Percentiles rank a stretch among this genome's conserved stretches.
Conservation (phyloP, 2,888 invertebrate genomes). For the Cybosia mesomella region DNA sequence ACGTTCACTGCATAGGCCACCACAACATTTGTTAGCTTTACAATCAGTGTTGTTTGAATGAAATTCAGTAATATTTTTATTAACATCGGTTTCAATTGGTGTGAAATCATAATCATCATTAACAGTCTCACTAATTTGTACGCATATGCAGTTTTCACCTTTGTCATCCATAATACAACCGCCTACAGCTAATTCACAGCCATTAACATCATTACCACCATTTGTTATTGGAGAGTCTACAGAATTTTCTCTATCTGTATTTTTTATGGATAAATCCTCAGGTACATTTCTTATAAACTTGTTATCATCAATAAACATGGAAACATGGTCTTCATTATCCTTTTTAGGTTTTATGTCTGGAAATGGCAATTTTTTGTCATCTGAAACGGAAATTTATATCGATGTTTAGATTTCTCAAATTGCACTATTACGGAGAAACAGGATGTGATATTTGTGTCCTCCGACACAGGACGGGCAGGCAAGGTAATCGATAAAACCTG, state of each 20-base stretch:
- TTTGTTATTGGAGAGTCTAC: not conserved
- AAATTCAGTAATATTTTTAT: conserved; percentile 27
- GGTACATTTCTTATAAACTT: conserved; percentile 1
- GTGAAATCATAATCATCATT: conserved; percentile 52
- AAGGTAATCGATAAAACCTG: too few relatives aligned
- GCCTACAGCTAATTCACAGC: conserved; percentile 65
- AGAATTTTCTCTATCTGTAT: not conserved
- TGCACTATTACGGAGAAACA: not conserved
- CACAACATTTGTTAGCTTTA: conserved; percentile 63
- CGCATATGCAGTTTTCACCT: conserved; percentile 62
- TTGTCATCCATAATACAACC: conserved; percentile 62
- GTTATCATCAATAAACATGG: not conserved
- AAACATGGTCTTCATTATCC: not conserved
- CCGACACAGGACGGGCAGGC: too few relatives aligned
- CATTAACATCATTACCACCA: conserved; percentile 37
- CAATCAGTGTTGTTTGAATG: conserved; percentile 43
- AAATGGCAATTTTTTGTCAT: not conserved
- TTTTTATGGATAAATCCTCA: conserved; percentile 18
- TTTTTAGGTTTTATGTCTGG: not conserved
- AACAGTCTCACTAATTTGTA: conserved; percentile 58
- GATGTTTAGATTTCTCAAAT: not conserved
- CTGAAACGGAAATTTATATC: conserved; percentile 12
- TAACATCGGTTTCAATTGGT: conserved; percentile 38
- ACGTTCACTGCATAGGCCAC: conserved; percentile 40
- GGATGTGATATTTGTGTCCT: too few relatives aligned